These are phyloP conservation scores for Drosophila nebulosa DNA, from an alignment of 1,140 invertebrate species.

Conservation along the genomic window DNA sequence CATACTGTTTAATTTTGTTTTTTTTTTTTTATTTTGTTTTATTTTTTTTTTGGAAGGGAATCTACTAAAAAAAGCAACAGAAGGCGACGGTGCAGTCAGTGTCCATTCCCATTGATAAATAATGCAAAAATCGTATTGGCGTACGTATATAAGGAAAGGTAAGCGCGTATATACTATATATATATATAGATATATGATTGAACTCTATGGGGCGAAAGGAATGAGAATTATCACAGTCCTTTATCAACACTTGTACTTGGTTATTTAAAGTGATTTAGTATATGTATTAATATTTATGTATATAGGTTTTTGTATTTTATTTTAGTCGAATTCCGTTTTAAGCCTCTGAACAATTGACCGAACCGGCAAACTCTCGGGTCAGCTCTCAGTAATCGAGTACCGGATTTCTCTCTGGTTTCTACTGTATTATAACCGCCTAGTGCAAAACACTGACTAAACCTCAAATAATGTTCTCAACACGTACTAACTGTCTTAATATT, in stretches of 20 bases:
- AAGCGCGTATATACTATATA: neutral
- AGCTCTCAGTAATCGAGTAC: neutral
- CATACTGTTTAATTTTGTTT: constrained; percentile 8
- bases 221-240: constrained; percentile 48
- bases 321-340: no score
- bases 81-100: neutral
- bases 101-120: constrained; percentile 51
- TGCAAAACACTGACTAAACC: constrained; percentile 80
- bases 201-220: neutral
- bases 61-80: neutral
- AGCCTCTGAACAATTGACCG: constrained; percentile 15
- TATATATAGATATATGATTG: neutral
- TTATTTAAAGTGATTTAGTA: no score
- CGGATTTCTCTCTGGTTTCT: constrained; percentile 30
- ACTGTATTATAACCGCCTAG: constrained; percentile 76
- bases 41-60: neutral
- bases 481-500: constrained; percentile 80
- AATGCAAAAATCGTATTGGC: constrained; percentile 40
- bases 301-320: neutral
- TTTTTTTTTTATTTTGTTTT: neutral
- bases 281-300: neutral
- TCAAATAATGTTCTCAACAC: constrained; percentile 80
- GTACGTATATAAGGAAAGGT: neutral
- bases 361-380: constrained; percentile 20
- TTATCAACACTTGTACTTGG: neutral